phyloP scores from a whole-genome alignment of 2,113 vertebrate genomes.

The Apus apus region DNA sequence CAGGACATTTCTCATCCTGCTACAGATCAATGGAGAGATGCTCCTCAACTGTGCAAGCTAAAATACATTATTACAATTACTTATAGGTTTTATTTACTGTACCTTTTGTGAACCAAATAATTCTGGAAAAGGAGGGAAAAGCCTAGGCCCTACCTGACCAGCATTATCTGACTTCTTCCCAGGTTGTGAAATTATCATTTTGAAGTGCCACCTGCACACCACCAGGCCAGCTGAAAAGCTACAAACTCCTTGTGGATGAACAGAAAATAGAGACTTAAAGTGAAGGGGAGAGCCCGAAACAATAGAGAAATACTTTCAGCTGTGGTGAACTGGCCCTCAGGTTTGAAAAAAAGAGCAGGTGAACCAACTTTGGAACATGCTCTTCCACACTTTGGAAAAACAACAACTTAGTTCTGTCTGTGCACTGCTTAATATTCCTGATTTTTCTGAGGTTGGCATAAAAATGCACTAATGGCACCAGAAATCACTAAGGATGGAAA shows the following conservation, averaged over 20 bases:
- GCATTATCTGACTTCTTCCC: neutral
- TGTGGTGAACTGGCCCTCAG: neutral
- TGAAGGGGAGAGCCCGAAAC: neutral
- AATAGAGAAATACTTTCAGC: neutral
- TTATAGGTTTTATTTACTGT: neutral
- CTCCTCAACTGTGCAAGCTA: fast-evolving
- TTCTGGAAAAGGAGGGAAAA: neutral
- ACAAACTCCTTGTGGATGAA: fast-evolving
- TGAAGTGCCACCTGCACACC: neutral
- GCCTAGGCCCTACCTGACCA: neutral
- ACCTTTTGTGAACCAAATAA: neutral
- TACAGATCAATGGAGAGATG: too few species aligned
- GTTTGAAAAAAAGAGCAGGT: neutral
- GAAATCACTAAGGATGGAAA: too few species aligned
- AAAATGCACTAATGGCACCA: too few species aligned
- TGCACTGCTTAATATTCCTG: too few species aligned
- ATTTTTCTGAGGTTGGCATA: too few species aligned
- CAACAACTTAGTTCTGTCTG: too few species aligned
- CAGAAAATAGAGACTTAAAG: neutral
- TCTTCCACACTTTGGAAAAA: neutral
- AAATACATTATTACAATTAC: neutral
- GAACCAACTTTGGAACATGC: neutral
- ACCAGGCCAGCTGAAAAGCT: neutral
- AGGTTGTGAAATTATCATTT: neutral
- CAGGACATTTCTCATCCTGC: neutral